Conservation (phyloP, 2,113 vertebrate genomes). For the Emydocephalus ijimae region DNA sequence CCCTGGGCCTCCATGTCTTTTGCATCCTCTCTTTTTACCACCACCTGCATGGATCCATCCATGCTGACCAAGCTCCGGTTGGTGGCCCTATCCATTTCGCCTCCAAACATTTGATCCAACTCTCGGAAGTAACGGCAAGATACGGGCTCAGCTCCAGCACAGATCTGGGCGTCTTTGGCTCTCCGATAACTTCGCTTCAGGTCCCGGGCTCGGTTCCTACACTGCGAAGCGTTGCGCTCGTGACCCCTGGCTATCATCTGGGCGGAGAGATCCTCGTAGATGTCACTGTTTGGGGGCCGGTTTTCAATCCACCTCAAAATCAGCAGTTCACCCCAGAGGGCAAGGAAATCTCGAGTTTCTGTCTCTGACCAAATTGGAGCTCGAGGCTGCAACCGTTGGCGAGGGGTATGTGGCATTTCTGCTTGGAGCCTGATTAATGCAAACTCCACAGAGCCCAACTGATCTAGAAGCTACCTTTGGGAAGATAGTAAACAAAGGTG, state of each 20-base stretch:
- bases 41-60: background rate
- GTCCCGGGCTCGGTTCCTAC: conserved; percentile 20
- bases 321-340: conserved; percentile 24
- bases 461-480: background rate
- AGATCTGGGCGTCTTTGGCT: conserved; percentile 16
- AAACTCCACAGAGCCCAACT: background rate
- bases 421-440: background rate
- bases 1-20: conserved; percentile 13
- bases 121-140: conserved; percentile 31
- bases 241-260: conserved; percentile 27
- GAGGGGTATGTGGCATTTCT: conserved; percentile 25
- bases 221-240: conserved; percentile 19
- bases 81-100: background rate
- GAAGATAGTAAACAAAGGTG: background rate
- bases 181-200: conserved; percentile 29
- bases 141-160: background rate
- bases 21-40: background rate
- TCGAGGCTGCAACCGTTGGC: conserved; percentile 24
- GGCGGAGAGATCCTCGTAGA: conserved; percentile 26
- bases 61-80: background rate
- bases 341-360: conserved; percentile 22
- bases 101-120: conserved; percentile 29
- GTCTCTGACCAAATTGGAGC: conserved; percentile 19
- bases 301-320: conserved; percentile 27
- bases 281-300: conserved; percentile 17